Percentiles rank a stretch among this genome's conserved stretches.
Evolutionary conservation across 2,797 vertebrate species (phyloP).

Genomic region (Buphagus erythrorhynchus): DNA sequence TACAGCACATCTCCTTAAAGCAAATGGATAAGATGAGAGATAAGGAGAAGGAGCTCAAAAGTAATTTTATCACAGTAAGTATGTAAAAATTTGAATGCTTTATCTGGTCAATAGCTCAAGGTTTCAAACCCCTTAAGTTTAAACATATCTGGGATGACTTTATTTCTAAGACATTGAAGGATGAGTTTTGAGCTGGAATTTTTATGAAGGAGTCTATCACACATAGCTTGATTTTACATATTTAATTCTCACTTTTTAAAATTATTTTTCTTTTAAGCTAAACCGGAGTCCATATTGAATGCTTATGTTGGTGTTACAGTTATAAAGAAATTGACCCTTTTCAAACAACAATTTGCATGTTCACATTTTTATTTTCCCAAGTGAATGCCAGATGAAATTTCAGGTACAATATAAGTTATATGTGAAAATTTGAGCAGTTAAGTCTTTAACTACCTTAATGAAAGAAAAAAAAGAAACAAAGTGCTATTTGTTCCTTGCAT

Average conservation of each 20-base stretch:
- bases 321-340: background rate
- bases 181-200: background rate
- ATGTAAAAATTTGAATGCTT: background rate
- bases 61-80: background rate
- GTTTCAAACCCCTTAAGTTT: background rate
- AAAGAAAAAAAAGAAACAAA: background rate
- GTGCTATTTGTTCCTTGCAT: background rate
- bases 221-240: background rate
- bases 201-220: background rate
- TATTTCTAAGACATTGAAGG: background rate
- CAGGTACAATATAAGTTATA: background rate
- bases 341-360: background rate
- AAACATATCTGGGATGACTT: background rate
- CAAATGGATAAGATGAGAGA: background rate
- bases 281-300: background rate
- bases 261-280: background rate
- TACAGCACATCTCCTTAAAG: background rate
- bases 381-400: background rate
- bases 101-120: background rate
- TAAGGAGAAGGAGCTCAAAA: background rate
- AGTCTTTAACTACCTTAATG: background rate
- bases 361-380: background rate
- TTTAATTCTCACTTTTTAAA: background rate
- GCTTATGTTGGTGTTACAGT: background rate
- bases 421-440: background rate